These are phyloP conservation scores for Caenorhabditis doughertyi DNA, from an alignment of 2,888 invertebrate species.

Conservation along the genomic window DNA sequence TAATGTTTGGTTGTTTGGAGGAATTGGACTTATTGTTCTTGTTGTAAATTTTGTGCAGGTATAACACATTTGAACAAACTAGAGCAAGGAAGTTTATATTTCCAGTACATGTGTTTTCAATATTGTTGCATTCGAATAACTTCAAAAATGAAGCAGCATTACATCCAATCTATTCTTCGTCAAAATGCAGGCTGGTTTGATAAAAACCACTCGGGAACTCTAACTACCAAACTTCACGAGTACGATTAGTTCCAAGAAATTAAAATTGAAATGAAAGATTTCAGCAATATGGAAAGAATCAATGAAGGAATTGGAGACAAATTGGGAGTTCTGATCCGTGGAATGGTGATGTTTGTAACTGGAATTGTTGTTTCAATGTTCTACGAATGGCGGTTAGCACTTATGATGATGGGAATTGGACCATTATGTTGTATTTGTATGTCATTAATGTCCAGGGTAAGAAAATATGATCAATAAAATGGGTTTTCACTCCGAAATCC, in stretches of 20 bases:
- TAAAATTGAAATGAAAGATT: no score
- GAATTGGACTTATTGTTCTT: slow-evolving; percentile 70
- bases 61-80: neutral
- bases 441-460: slow-evolving; percentile 70
- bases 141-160: slow-evolving; percentile 67
- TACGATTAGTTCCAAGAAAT: slow-evolving; percentile 21
- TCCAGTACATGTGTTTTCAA: slow-evolving; percentile 76
- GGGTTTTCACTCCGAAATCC: no score
- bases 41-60: slow-evolving; percentile 74
- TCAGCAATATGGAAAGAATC: slow-evolving; percentile 59
- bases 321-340: slow-evolving; percentile 72
- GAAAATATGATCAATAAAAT: no score
- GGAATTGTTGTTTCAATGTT: slow-evolving; percentile 69
- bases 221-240: slow-evolving; percentile 75
- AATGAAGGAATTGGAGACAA: slow-evolving; percentile 78
- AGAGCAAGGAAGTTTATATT: no score
- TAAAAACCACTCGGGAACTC: slow-evolving; percentile 72
- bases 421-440: slow-evolving; percentile 66
- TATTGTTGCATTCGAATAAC: slow-evolving; percentile 71
- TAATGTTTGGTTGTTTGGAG: slow-evolving; percentile 76
- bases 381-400: slow-evolving; percentile 76
- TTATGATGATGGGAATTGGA: slow-evolving; percentile 73
- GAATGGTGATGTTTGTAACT: slow-evolving; percentile 71
- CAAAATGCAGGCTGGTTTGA: slow-evolving; percentile 79
- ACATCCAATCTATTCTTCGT: slow-evolving; percentile 70